phyloP scores from a whole-genome alignment of 2,113 vertebrate species.

The Periophthalmodon schlosseri region DNA sequence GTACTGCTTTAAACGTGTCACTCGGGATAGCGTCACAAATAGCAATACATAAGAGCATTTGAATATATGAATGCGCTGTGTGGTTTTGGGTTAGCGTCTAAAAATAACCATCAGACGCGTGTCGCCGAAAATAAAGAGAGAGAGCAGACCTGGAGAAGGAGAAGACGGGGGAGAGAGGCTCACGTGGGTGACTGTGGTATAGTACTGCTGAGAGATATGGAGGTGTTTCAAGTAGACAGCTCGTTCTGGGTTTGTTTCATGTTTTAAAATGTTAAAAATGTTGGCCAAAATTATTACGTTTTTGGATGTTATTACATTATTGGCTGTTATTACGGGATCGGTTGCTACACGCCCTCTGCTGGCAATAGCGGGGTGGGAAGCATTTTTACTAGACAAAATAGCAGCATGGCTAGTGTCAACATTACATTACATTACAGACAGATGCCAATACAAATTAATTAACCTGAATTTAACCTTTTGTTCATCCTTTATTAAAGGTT shows the following conservation, averaged over 20 bases:
- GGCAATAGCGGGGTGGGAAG: too few relatives aligned
- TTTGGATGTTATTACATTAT: too few relatives aligned
- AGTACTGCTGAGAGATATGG: background rate
- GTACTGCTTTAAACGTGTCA: background rate
- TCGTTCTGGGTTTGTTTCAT: background rate
- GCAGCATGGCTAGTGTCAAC: too few relatives aligned
- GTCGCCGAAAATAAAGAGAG: background rate
- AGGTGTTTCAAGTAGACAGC: background rate
- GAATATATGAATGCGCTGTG: constrained; percentile 1
- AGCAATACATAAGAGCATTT: background rate
- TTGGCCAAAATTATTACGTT: too few relatives aligned
- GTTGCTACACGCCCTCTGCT: too few relatives aligned
- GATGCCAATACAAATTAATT: too few relatives aligned
- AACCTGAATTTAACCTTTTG: too few relatives aligned
- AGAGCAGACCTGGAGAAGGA: background rate
- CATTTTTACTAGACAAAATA: too few relatives aligned
- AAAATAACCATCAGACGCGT: background rate
- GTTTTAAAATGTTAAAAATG: background rate
- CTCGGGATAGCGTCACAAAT: background rate
- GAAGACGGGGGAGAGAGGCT: background rate
- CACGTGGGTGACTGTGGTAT: background rate
- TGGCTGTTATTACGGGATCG: too few relatives aligned
- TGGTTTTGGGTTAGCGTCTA: background rate
- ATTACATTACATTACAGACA: too few relatives aligned
- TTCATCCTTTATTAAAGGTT: too few relatives aligned